phyloP scores from a whole-genome alignment of 2,113 vertebrate species.

The Zeus faber region DNA sequence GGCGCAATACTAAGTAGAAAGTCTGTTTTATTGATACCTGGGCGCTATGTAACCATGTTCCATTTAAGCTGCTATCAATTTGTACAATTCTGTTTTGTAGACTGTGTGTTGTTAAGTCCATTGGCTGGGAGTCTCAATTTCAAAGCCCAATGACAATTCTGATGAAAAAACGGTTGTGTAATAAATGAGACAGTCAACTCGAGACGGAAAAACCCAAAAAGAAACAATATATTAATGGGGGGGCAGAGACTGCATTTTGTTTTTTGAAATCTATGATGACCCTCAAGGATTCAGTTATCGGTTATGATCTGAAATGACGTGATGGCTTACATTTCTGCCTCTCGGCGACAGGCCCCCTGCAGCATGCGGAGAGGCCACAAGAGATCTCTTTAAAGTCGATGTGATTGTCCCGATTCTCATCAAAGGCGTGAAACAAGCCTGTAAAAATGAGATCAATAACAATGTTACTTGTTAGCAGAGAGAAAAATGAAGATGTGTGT shows the following conservation, averaged over 20 bases:
- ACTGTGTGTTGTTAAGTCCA: too few relatives aligned
- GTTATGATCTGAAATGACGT: background rate
- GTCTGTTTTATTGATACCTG: too few relatives aligned
- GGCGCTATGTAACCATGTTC: too few relatives aligned
- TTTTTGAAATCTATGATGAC: background rate
- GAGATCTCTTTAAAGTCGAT: slow-evolving; percentile 99
- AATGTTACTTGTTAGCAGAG: background rate
- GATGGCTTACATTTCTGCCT: slow-evolving; percentile 92
- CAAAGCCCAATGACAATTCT: too few relatives aligned
- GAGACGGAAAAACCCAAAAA: too few relatives aligned
- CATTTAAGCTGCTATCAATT: too few relatives aligned
- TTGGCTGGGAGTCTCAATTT: too few relatives aligned
- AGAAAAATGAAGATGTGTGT: background rate
- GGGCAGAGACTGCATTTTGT: background rate
- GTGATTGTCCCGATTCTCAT: slow-evolving; percentile 99
- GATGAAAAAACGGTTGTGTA: too few relatives aligned
- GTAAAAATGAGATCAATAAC: too few relatives aligned
- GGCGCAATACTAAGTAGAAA: too few relatives aligned
- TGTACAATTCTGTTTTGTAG: too few relatives aligned
- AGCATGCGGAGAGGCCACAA: slow-evolving; percentile 96
- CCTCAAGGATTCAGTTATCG: slow-evolving; percentile 8
- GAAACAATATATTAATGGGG: background rate
- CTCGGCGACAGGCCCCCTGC: slow-evolving; percentile 93
- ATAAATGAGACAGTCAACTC: too few relatives aligned
- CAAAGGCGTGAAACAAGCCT: slow-evolving; percentile 99